phyloP scores from a whole-genome alignment of 2,797 vertebrate genomes.

The Gobionotothen gibberifrons region DNA sequence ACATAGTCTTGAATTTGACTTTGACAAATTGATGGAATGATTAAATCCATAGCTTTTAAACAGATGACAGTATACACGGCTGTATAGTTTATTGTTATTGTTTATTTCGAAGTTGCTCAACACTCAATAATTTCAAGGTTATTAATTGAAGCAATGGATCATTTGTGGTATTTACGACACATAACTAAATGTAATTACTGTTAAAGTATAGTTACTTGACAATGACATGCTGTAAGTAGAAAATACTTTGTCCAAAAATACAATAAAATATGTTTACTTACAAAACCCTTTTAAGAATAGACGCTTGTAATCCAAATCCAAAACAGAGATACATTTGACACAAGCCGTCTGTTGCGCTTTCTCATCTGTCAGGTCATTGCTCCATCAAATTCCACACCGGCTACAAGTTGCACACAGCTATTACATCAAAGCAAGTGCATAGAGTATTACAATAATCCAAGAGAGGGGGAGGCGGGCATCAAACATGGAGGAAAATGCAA shows the following conservation, averaged over 20 bases:
- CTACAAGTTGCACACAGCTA: slow-evolving; percentile 78
- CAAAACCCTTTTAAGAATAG: slow-evolving; percentile 8
- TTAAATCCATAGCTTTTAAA: slow-evolving; percentile 54
- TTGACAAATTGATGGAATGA: slow-evolving; percentile 67
- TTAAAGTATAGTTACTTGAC: neutral
- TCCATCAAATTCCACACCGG: slow-evolving; percentile 70
- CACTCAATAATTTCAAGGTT: slow-evolving; percentile 56
- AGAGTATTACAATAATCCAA: slow-evolving; percentile 79
- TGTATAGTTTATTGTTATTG: slow-evolving; percentile 41
- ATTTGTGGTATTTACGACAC: slow-evolving; percentile 11
- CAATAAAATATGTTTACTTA: neutral
- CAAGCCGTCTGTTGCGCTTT: slow-evolving; percentile 40
- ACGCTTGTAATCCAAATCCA: slow-evolving; percentile 31
- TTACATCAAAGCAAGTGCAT: slow-evolving; percentile 80
- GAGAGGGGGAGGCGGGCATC: slow-evolving; percentile 63
- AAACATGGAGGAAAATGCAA: slow-evolving; percentile 74
- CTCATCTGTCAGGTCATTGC: slow-evolving; percentile 63
- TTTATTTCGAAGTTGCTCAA: slow-evolving; percentile 27
- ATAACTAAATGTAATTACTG: neutral
- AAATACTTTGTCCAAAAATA: neutral
- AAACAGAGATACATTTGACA: slow-evolving; percentile 42
- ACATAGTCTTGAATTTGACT: slow-evolving; percentile 63
- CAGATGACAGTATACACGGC: slow-evolving; percentile 30
- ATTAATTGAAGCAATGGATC: slow-evolving; percentile 28
- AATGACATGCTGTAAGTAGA: neutral